Base-by-base conservation (phyloP, 2,888 invertebrate genomes). In the Trilocha varians region DNA sequence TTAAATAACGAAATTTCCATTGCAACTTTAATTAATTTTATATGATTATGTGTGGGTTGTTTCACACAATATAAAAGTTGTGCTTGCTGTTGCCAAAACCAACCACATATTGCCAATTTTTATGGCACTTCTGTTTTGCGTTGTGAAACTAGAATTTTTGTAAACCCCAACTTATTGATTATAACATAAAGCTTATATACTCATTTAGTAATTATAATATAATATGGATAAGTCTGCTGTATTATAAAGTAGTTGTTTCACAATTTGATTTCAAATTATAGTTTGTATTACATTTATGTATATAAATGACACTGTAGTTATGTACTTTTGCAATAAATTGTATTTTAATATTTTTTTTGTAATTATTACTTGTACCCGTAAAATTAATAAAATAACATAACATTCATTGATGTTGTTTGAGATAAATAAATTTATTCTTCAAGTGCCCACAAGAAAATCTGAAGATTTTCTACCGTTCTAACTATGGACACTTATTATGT, bases 251-350 rank as follows among this genome's bases (percentile, higher is more conserved):
- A 25, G 25, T 11, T 25, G 68, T 69, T 68, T 70, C 64, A 66
- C 62, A 55, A 62, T 62, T 74, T 68, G 53, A 53, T 69, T 25
- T 70, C 60, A 52, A 59, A 55, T 69, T 59, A 62, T 61, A 61
- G 56, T 59, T 66, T 75, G 65, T 80, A 78, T 79, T 83, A 73
- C 75, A 74, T 80, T 78, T 82, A 77, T 85, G 82, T 85, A 84
- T 83, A 84, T 83, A 80, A 74, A 72, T 74, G 75, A 80, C 83
- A 79, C 77, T 75, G 71, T 82, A 82, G 79, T 69, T 74, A 76
- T 74, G 74, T 78, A 72, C 66, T 78, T 82, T 79, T 74, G 79
- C 84, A 84, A 84, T 84, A 82, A 84, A 85, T 73, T 74, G 84
- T 84, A 84, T 85, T 85, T 85, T 83, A 85, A 75, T 85, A 85